phyloP scores from a whole-genome alignment of 2,113 vertebrate species.

The Thermophis baileyi region DNA sequence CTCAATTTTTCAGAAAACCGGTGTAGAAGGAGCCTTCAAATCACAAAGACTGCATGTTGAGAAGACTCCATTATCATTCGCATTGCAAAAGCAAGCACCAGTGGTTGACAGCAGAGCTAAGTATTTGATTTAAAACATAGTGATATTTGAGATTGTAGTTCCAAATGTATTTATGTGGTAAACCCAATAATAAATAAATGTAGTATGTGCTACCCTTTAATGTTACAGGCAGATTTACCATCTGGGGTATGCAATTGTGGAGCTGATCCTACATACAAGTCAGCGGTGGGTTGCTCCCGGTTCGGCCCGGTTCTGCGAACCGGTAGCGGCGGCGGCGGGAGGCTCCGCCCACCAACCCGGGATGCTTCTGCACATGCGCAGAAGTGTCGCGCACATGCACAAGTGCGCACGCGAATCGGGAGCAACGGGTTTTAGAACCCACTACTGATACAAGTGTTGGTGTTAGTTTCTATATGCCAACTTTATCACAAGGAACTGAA shows the following conservation, averaged over 20 bases:
- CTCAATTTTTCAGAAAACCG: neutral
- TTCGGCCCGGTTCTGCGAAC: no score
- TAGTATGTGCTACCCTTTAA: neutral
- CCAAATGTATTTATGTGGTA: neutral
- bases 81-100: neutral
- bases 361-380: no score
- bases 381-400: no score
- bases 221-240: neutral
- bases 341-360: no score
- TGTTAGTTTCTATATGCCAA: neutral
- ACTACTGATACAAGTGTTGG: neutral
- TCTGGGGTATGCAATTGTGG: neutral
- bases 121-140: neutral
- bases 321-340: no score
- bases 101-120: neutral
- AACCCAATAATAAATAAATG: neutral
- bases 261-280: neutral
- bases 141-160: neutral
- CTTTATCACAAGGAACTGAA: neutral
- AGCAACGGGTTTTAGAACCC: no score
- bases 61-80: neutral
- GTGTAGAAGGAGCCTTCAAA: neutral
- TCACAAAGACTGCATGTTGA: neutral
- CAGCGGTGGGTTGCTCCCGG: no score
- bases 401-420: no score